Percentiles rank a stretch among this genome's conserved stretches.
Evolutionary conservation across 2,888 invertebrate genomes (phyloP).

Genomic region (Pollenia amentaria): DNA sequence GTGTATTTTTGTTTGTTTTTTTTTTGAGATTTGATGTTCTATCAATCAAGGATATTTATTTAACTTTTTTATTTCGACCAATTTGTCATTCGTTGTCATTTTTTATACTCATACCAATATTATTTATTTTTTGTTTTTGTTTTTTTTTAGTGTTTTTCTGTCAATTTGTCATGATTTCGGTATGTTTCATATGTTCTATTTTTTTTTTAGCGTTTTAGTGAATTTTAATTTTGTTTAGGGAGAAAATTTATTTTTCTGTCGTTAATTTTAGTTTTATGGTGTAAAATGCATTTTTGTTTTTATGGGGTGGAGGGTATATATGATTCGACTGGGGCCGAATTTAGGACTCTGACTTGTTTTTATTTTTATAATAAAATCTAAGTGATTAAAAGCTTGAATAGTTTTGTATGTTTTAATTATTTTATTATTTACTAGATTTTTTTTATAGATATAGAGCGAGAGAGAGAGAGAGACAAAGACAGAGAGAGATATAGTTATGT

Average conservation of each 20-base stretch:
- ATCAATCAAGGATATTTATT: not conserved
- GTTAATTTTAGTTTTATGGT: constrained; percentile 4
- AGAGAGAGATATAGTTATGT: not conserved
- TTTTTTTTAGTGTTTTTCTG: not conserved
- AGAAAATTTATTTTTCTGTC: not conserved
- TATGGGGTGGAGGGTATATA: constrained; percentile 59
- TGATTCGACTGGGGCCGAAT: constrained; percentile 58
- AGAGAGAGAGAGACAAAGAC: constrained; percentile 16
- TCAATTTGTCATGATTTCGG: constrained; percentile 32
- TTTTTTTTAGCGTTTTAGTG: constrained; percentile 27
- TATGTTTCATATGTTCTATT: not conserved
- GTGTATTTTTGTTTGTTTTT: constrained; percentile 3
- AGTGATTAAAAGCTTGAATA: constrained; percentile 51
- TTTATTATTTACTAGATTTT: constrained; percentile 24
- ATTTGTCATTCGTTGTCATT: constrained; percentile 43
- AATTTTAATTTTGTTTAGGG: constrained; percentile 3
- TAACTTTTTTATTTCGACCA: constrained; percentile 28
- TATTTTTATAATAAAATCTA: constrained; percentile 44
- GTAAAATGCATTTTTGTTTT: constrained; percentile 12
- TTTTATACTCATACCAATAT: constrained; percentile 55
- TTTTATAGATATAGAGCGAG: constrained; percentile 25
- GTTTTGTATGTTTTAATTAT: constrained; percentile 4
- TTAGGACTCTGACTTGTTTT: constrained; percentile 18
- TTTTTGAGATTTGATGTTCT: not conserved
- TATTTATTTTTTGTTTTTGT: constrained; percentile 13